Evolutionary conservation across 1,140 invertebrate species (phyloP), one percentile per base, ranked within the genome.

Genomic region (Bombus affinis): DNA sequence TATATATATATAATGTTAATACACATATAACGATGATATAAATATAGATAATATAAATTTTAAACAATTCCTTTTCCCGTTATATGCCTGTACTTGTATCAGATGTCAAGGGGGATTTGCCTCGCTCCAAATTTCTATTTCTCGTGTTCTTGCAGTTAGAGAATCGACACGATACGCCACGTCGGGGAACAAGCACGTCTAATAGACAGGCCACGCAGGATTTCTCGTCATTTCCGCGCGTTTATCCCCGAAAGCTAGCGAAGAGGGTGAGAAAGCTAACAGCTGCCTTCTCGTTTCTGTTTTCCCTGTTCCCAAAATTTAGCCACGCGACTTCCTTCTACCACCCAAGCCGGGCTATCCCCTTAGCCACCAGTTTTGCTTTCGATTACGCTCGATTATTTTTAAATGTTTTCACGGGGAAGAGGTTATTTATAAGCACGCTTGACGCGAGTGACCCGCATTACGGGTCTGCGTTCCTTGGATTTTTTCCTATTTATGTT

Each of bases 361-460:
- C 62, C 47, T 57, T 32, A 39, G 44, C n/a, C 62, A 12, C n/a
- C 47, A 8, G 74, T 39, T 77, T 83, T 77, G 44, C 65, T 71
- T 76, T 78, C 65, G 65, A 83, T 83, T 78, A 83, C 37, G 65
- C 18, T 13, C n/a, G 82, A 83, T 83, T 83, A 83, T 83, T 83
- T 83, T 83, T 83, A 83, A 83, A 66, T 78, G 82, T 78, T 78
- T 59, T 71, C 39, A 77, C 82, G 18, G 65, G 74, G 37, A 32
- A 35, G 59, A 71, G 10, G 82, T 83, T 83, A 83, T 83, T 83
- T 83, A 78, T 83, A 77, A 71, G 37, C 73, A 4, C 44, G 12
- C 12, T 10, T 18, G 74, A 71, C 9, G 74, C 8, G 65, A 78
- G 47, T 71, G 74, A 83, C 74, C 74, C 47, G n/a, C n/a, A 35